Evolutionary conservation across 1,140 invertebrate species (phyloP).

Genomic region (Lepidurus couesii): DNA sequence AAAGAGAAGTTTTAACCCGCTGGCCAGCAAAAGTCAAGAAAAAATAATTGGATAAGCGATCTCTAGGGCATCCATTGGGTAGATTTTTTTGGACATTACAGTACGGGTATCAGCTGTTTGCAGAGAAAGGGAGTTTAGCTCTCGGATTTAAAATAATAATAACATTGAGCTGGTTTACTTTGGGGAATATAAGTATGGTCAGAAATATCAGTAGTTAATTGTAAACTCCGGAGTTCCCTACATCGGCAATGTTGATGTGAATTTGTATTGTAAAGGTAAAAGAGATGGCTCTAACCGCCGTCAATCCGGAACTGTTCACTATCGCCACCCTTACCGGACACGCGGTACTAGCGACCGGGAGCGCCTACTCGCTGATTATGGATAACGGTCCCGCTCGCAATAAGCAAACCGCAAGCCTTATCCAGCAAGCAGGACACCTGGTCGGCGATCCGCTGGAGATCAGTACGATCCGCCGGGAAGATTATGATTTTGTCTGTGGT

Average conservation of each 20-base stretch:
- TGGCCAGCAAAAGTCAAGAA: no score
- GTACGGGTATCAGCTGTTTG: no score
- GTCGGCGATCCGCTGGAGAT: slow-evolving; percentile 89
- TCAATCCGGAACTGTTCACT: slow-evolving; percentile 82
- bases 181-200: no score
- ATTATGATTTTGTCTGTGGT: slow-evolving; percentile 68
- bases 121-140: no score
- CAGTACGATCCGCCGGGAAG: slow-evolving; percentile 75
- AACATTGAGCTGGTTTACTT: no score
- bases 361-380: slow-evolving; percentile 71
- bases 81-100: no score
- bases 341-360: slow-evolving; percentile 68
- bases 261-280: slow-evolving; percentile 48
- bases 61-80: no score
- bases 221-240: no score
- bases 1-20: no score
- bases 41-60: no score
- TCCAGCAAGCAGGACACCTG: slow-evolving; percentile 66
- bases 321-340: slow-evolving; percentile 93
- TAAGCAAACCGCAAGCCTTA: slow-evolving; percentile 53
- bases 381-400: slow-evolving; percentile 83
- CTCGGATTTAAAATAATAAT: no score
- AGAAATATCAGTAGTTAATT: no score
- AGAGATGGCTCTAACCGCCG: slow-evolving; percentile 56
- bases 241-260: neutral